These are phyloP conservation scores for Rhynchotus rufescens DNA, from an alignment of 2,797 vertebrate genomes.

Conservation along the genomic window DNA sequence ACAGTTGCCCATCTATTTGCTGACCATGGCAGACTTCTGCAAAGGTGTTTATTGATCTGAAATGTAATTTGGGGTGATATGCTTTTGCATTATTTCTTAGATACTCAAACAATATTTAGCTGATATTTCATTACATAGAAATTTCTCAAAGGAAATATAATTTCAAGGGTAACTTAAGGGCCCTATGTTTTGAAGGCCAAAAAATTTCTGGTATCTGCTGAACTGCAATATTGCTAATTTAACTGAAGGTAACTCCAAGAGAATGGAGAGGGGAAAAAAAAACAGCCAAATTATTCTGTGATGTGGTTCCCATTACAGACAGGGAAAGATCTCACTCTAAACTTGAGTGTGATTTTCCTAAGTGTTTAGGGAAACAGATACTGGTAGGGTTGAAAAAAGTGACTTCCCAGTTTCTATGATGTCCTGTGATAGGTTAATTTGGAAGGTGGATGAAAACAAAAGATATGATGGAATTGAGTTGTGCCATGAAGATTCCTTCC, in stretches of 20 bases:
- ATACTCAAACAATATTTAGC: background rate
- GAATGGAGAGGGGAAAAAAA: too few relatives aligned
- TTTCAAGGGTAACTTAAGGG: background rate
- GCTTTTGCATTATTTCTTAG: background rate
- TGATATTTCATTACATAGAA: background rate
- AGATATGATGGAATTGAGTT: accelerated
- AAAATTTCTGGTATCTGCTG: background rate
- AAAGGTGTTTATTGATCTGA: constrained; percentile 46
- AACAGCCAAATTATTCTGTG: background rate
- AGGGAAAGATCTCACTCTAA: background rate
- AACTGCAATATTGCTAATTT: background rate
- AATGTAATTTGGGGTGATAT: background rate
- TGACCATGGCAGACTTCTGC: constrained; percentile 1
- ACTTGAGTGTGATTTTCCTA: accelerated
- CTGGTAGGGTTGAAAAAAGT: background rate
- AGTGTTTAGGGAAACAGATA: background rate
- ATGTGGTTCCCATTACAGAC: accelerated
- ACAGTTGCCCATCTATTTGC: background rate
- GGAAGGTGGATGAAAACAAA: background rate
- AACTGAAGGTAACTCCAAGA: background rate
- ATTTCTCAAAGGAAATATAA: background rate
- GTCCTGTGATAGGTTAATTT: background rate
- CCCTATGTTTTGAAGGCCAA: background rate
- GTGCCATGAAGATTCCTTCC: background rate
- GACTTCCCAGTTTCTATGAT: background rate